Percentiles rank a stretch among this genome's conserved stretches.
Conservation (phyloP, 1,140 invertebrate species). For the Apis dorsata region DNA sequence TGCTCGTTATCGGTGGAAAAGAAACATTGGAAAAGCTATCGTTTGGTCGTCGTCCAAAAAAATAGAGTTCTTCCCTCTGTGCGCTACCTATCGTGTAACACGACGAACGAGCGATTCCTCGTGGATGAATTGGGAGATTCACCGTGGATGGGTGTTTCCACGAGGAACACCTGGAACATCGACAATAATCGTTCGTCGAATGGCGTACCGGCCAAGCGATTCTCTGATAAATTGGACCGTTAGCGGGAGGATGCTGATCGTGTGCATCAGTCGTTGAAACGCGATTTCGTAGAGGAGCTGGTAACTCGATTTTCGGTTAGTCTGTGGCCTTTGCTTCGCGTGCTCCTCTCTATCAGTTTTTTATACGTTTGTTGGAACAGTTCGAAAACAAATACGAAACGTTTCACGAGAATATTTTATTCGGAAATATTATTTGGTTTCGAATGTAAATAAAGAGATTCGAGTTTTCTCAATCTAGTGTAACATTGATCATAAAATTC, state of each 20-base stretch:
- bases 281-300: neutral
- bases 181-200: neutral
- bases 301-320: neutral
- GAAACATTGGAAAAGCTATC: no score
- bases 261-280: neutral
- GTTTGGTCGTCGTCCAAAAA: conserved; percentile 1
- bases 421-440: no score
- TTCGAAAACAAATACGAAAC: no score
- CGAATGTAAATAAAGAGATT: no score
- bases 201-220: no score
- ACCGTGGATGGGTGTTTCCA: neutral
- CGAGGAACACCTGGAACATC: neutral
- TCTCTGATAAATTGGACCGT: neutral
- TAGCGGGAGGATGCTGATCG: neutral
- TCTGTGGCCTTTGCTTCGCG: no score
- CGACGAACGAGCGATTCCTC: neutral
- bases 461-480: no score
- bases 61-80: neutral
- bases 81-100: no score
- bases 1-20: conserved; percentile 10
- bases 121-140: neutral
- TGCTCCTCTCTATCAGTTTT: no score
- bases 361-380: no score
- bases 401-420: no score
- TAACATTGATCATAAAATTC: no score